A percentile compares a stretch with the other conserved stretches of the same genome.
Conservation (phyloP, 2,888 invertebrate genomes). For the Pseudeuparius sepicola region DNA sequence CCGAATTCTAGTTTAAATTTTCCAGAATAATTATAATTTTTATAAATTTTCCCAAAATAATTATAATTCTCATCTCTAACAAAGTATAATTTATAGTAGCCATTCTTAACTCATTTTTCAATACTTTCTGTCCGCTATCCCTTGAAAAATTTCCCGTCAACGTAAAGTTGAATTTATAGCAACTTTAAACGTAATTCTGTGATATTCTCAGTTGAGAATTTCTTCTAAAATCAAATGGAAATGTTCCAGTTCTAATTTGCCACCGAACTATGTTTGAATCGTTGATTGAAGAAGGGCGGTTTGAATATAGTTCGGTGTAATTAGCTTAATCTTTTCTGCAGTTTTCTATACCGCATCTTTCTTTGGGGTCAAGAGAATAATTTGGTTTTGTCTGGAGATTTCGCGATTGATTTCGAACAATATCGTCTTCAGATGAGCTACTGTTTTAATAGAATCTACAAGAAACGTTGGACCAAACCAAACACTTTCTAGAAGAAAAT, state of each 20-base stretch:
- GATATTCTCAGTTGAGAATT: slow-evolving; percentile 27
- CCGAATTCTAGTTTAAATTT: no score
- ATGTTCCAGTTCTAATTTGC: slow-evolving; percentile 31
- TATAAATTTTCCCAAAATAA: no score
- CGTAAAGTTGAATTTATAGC: slow-evolving; percentile 30
- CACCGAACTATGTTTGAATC: no score
- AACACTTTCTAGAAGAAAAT: no score
- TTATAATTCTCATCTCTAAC: slow-evolving; percentile 26
- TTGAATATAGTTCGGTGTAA: no score
- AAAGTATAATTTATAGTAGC: no score
- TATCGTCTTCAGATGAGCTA: slow-evolving; percentile 24
- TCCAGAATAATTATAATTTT: no score
- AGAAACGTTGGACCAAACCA: no score
- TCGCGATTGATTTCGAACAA: slow-evolving; percentile 29
- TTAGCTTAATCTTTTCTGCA: slow-evolving; percentile 28
- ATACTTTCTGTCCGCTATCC: slow-evolving; percentile 28
- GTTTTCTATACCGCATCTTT: slow-evolving; percentile 31
- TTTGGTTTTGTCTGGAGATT: slow-evolving; percentile 25
- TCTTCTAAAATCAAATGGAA: slow-evolving; percentile 32
- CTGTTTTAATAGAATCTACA: background rate
- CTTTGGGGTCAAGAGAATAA: slow-evolving; percentile 31
- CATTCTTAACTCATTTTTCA: slow-evolving; percentile 28
- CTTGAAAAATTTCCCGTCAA: slow-evolving; percentile 25
- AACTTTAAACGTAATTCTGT: slow-evolving; percentile 26
- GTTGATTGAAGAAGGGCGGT: no score